Evolutionary conservation across 2,888 invertebrate genomes (phyloP), one percentile per base, ranked within the genome.

Genomic region (Drosophila fungiperda): DNA sequence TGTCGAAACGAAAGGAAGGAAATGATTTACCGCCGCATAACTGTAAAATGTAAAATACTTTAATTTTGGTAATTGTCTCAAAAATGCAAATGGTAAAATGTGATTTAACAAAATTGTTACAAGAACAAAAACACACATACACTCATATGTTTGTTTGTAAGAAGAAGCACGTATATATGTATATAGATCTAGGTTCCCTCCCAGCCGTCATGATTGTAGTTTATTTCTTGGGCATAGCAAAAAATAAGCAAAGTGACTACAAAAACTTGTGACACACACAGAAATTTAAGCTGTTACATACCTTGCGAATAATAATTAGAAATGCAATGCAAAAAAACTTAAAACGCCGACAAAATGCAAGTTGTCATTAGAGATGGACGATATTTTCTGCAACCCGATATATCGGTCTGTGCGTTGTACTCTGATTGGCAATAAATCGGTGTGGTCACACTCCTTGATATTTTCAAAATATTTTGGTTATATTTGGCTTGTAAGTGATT

Each of bases 281-380:
- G 4, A 36, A 26, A 53, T 36, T 48, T 6, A 48, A 40, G n/a
- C 15, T 9, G 23, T 45, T 68, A 80, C 66, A 38, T 82, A 84
- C 79, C 85, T 85, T 77, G 48, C n/a, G 35, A 68, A 76, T 59
- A 62, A 64, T 17, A 73, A 45, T 45, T 23, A 23, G 8, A 23
- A 61, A 72, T 68, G 45, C 53, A 60, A 58, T 55, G 57, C 3
- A 68, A 57, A 62, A 63, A 60, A 72, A 61, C 20, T 38, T 7
- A 68, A 78, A 76, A 72, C 70, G 76, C 74, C 74, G 75, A 71
- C 65, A 75, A 76, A 82, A 53, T 86, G 82, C 82, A 86, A 86
- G 87, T 86, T 83, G 82, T 78, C 49, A 55, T 38, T 78, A 76
- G 76, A 60, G 80, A 68, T 68, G 80, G 23, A 48, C 57, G 38